These are phyloP conservation scores for Drosophila lacteicornis DNA, from an alignment of 1,140 invertebrate species.

Conservation along the genomic window DNA sequence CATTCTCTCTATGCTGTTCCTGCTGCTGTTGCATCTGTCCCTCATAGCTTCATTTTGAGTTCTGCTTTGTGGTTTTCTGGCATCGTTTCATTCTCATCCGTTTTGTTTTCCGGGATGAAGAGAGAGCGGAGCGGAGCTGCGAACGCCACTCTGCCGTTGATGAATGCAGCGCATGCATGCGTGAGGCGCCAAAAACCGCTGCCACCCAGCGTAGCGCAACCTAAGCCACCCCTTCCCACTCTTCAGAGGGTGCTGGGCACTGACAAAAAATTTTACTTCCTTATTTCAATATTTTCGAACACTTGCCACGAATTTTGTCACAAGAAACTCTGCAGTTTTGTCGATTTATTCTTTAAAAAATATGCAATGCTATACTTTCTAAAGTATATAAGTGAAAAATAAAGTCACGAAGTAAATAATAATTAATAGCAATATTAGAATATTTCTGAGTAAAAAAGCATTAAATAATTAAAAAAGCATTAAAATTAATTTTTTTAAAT, in stretches of 20 bases:
- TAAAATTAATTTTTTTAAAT: too few relatives aligned
- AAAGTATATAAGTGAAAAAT: too few relatives aligned
- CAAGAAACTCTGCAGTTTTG: background rate
- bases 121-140: background rate
- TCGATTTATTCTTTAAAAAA: too few relatives aligned
- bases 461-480: too few relatives aligned
- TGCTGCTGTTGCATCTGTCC: conserved; percentile 11
- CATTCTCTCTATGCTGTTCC: background rate
- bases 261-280: background rate
- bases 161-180: conserved; percentile 82
- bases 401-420: too few relatives aligned
- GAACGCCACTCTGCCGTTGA: conserved; percentile 59
- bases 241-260: background rate
- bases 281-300: background rate
- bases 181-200: conserved; percentile 61
- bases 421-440: too few relatives aligned
- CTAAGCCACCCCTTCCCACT: background rate
- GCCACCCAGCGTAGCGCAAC: conserved; percentile 32
- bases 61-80: conserved; percentile 60
- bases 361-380: too few relatives aligned
- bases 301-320: too few relatives aligned
- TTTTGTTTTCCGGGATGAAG: conserved; percentile 64
- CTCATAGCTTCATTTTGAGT: conserved; percentile 37
- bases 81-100: conserved; percentile 75
- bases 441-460: too few relatives aligned